Base-by-base conservation (phyloP, 2,888 invertebrate species). In the Acleris laterana region DNA sequence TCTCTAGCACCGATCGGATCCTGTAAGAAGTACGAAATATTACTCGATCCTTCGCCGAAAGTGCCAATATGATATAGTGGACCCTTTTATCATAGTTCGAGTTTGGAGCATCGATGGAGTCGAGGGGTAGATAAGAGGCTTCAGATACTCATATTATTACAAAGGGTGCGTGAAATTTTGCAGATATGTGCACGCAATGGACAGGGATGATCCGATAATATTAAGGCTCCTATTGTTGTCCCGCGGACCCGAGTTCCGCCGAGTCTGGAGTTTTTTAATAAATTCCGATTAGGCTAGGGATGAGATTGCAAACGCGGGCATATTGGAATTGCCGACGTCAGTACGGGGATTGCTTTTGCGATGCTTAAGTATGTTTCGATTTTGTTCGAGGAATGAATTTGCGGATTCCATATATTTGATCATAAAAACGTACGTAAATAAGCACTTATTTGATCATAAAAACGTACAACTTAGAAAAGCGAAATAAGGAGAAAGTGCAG, bases 41-140 rank as follows among this genome's bases (percentile, higher is more conserved):
- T 79, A 76, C 79, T 72, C 79, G 84, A 83, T 84, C 79, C 83
- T 81, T 78, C 78, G 80, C 83, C 83, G 81, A 84, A 87, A 89
- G 87, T 89, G 89, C 85, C 90, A 87, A 89, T 91, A 90, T 90
- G 90, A 91, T 91, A 87, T 88, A 90, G 85, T 85, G 77, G 82
- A 77, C 81, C 81, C 86, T 87, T 88, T 89, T 90, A 89, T 89
- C 85, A 83, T 68, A 73, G 75, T 79, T 75, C 65, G 70, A 71
- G 74, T 64, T 64, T 69, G 25, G 56, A 53, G 57, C 69, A 56
- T 63, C 67, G 77, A 83, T 81, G 79, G 74, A 74, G 77, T 78
- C 76, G 82, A 88, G 89, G 90, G 91, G 89, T 87, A 87, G 90
- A 89, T 89, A 91, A 89, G 86, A 74, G 79, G 77, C 75, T 81